Percentiles rank a stretch among this genome's conserved stretches.
Conservation (phyloP, 2,888 invertebrate species). For the Cryptocephalus primarius region DNA sequence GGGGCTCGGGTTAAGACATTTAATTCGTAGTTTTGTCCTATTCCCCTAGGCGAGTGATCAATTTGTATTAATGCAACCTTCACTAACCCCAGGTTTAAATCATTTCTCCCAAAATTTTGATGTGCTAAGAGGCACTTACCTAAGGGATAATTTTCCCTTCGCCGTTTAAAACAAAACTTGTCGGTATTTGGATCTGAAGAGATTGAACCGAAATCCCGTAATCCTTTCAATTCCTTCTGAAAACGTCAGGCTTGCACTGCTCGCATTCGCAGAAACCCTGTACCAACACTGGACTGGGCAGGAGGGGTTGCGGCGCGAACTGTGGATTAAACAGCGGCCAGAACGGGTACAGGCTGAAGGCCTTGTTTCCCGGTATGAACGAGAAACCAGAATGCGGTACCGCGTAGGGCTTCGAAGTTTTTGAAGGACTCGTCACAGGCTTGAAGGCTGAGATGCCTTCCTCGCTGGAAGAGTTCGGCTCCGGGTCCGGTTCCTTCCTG, state of each 20-base stretch:
- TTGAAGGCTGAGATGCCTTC: conserved; percentile 32
- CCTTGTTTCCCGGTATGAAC: conserved; percentile 31
- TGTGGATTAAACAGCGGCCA: conserved; percentile 29
- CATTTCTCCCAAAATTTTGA: no score
- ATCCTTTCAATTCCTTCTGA: no score
- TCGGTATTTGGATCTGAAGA: no score
- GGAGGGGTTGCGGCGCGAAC: conserved; percentile 33
- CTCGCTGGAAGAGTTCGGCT: conserved; percentile 15
- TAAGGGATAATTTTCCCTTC: no score
- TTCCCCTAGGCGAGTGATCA: no score
- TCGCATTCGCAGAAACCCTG: conserved; percentile 38
- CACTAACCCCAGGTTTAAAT: no score
- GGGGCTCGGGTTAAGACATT: no score
- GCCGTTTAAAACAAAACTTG: no score
- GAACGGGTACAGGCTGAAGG: conserved; percentile 37
- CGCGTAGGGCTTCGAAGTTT: conserved; percentile 16
- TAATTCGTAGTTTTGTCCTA: no score
- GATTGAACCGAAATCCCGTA: no score
- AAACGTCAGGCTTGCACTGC: conserved; percentile 28
- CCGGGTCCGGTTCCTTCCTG: conserved; percentile 3
- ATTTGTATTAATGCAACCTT: no score
- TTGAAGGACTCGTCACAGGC: conserved; percentile 25
- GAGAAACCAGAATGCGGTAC: conserved; percentile 26
- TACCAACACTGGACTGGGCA: conserved; percentile 37
- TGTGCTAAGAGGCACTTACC: no score